Evolutionary conservation across 1,140 invertebrate genomes (phyloP).

Genomic region (Oncopodura yosiiana): DNA sequence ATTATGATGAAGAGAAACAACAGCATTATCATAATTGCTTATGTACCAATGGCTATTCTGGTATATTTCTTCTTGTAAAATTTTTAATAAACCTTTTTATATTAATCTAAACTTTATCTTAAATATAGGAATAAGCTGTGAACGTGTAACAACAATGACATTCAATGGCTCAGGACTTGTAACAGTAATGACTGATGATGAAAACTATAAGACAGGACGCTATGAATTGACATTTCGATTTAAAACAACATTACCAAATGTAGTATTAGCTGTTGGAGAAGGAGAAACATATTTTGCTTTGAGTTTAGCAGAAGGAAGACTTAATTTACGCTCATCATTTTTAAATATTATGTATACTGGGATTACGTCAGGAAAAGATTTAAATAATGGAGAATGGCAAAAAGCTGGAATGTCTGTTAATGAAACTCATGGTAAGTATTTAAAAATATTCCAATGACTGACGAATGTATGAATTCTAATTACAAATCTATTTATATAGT

Average conservation of each 20-base stretch:
- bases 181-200: slow-evolving; percentile 21
- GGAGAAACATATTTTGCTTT: slow-evolving; percentile 72
- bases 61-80: too few relatives aligned
- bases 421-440: slow-evolving; percentile 15
- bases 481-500: too few relatives aligned
- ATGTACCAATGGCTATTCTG: slow-evolving; percentile 62
- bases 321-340: slow-evolving; percentile 75
- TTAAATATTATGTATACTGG: slow-evolving; percentile 79
- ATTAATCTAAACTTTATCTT: slow-evolving; percentile 17
- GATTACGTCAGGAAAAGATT: slow-evolving; percentile 26
- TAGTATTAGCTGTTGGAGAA: slow-evolving; percentile 72
- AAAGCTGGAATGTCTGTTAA: slow-evolving; percentile 22
- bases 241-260: slow-evolving; percentile 75
- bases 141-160: slow-evolving; percentile 66
- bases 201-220: slow-evolving; percentile 54
- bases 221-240: slow-evolving; percentile 82
- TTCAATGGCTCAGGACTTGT: slow-evolving; percentile 62
- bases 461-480: background rate
- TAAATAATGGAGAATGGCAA: slow-evolving; percentile 28
- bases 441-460: background rate
- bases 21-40: slow-evolving; percentile 74
- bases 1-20: slow-evolving; percentile 58
- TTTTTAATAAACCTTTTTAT: too few relatives aligned
- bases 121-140: too few relatives aligned
- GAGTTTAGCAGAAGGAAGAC: slow-evolving; percentile 62